Evolutionary conservation across 2,113 vertebrate genomes (phyloP).

Genomic region (Phainopepla nitens): DNA sequence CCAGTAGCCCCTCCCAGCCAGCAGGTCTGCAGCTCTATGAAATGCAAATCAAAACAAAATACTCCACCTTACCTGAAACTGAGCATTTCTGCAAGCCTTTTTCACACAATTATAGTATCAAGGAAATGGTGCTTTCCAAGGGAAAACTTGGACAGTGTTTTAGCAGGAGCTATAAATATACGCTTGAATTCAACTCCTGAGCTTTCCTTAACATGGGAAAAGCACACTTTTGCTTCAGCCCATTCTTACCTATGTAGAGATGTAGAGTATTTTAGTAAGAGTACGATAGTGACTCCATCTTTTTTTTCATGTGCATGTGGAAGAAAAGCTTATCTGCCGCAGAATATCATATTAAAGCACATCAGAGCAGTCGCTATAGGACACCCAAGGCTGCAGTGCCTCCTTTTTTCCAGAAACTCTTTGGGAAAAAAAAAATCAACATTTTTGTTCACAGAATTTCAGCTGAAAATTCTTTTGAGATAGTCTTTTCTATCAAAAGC

Average conservation of each 20-base stretch:
- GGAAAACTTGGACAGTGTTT: neutral
- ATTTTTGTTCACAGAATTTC: neutral
- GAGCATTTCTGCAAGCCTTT: neutral
- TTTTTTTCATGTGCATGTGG: neutral
- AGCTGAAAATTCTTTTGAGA: constrained; percentile 13
- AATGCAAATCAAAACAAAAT: neutral
- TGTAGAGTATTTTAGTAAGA: neutral
- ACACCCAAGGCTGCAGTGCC: neutral
- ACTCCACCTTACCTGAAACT: neutral
- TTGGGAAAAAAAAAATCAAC: neutral
- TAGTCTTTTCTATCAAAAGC: constrained; percentile 24
- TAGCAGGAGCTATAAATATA: neutral
- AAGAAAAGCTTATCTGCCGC: neutral
- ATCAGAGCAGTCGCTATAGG: neutral
- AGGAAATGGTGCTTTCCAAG: neutral
- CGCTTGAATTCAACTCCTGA: neutral
- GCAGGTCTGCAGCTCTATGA: neutral
- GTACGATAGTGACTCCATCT: neutral
- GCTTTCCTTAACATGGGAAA: neutral
- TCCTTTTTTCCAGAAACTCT: neutral
- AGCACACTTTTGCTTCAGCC: neutral
- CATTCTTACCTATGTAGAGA: neutral
- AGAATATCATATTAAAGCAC: neutral
- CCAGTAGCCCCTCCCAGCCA: neutral
- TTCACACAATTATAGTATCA: neutral